Base-by-base conservation (phyloP, 2,113 vertebrate genomes). In the Corvus cornix region DNA sequence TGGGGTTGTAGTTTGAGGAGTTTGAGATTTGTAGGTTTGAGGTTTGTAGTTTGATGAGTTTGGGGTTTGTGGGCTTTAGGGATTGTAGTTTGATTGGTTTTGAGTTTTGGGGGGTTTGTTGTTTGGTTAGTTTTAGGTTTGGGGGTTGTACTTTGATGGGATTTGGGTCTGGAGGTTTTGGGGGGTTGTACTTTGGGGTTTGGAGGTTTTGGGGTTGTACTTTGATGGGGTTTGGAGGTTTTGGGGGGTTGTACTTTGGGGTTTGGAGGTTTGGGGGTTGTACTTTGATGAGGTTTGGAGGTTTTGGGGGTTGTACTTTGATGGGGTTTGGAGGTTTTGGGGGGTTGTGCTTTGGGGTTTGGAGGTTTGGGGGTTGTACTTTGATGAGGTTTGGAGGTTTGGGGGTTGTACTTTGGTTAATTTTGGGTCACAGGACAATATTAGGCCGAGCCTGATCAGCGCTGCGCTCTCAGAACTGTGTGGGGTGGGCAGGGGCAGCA, bases 381-480 rank as follows among this genome's bases (percentile, higher is more conserved):
- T 43, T 26, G 41, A 9, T n/a, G 16, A 21, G 21, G 43, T 9
- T 13, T 33, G 11, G 30, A 11, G 28, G 30, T 16, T 53, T 18
- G 15, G 49, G 37, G 69, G 12, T 13, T 55, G 33, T 19, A 6
- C 4, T 28, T 55, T 4, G 35, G 17, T 26, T 10, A 1, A 7
- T 58, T 68, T 20, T 8, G 44, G 35, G 18, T 37, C 14, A 3
- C 12, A 23, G 58, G 52, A 14, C 35, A n/a, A 1, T 8, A 3
- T 9, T 3, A 11, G 73, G 24, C 35, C 56, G 8, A 15, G 63
- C 12, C 12, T 24, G 64, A 9, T 13, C 33, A 63, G 62, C 0
- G 0, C 55, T 58, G 68, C 1, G 0, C 56, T 76, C 44, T 30
- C 22, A 3, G 16, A 16, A 5, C 55, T 6, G 39, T 23, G 8